phyloP scores from a whole-genome alignment of 1,140 invertebrate species.

The Platyscapa corneri region DNA sequence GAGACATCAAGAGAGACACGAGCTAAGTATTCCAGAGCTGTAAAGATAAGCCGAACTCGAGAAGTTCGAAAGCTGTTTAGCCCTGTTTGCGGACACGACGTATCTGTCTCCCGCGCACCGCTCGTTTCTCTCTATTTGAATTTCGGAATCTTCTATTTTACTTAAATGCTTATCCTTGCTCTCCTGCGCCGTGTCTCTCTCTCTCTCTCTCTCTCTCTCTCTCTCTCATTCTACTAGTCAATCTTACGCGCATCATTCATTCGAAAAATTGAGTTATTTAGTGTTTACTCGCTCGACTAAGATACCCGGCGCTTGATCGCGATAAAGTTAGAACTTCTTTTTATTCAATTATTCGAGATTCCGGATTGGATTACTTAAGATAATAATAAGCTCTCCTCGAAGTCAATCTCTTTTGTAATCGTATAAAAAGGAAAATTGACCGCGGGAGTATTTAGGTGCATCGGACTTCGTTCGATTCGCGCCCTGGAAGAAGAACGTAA shows the following conservation, averaged over 20 bases:
- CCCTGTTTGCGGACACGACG: constrained; percentile 1
- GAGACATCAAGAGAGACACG: constrained; percentile 38
- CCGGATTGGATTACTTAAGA: too few species aligned
- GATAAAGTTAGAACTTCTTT: too few species aligned
- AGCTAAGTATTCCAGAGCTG: constrained; percentile 24
- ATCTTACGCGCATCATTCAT: not conserved
- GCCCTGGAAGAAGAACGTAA: too few species aligned
- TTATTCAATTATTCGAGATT: too few species aligned
- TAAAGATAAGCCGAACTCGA: constrained; percentile 33
- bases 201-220: too few species aligned
- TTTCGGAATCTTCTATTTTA: constrained; percentile 28
- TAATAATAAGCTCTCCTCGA: too few species aligned
- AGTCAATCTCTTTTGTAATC: too few species aligned
- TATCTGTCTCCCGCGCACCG: not conserved
- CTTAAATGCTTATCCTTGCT: not conserved
- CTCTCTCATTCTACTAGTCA: constrained; percentile 16
- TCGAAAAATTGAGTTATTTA: not conserved
- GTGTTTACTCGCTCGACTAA: not conserved
- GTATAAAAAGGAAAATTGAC: too few species aligned
- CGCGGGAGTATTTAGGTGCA: too few species aligned
- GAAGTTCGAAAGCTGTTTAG: constrained; percentile 46
- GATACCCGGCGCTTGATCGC: too few species aligned
- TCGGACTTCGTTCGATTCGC: too few species aligned
- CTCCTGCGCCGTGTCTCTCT: constrained; percentile 54
- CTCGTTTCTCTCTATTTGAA: not conserved